phyloP scores from a whole-genome alignment of 2,888 invertebrate species.

The Temnothorax unifasciatus region DNA sequence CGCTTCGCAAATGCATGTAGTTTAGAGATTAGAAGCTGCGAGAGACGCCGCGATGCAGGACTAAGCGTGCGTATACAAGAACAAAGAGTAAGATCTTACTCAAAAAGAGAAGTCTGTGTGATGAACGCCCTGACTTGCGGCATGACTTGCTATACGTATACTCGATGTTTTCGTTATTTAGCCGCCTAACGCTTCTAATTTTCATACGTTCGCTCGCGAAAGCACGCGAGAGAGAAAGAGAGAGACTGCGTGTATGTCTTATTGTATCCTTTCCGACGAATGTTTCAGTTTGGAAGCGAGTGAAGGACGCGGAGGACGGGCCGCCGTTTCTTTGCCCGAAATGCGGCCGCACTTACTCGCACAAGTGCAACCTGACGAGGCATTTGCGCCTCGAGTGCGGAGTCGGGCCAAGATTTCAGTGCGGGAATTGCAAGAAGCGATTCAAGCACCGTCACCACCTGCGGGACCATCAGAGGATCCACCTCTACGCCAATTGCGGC shows the following conservation, averaged over 20 bases:
- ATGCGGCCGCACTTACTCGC: slow-evolving; percentile 83
- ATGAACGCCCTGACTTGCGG: slow-evolving; percentile 40
- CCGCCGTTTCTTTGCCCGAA: slow-evolving; percentile 82
- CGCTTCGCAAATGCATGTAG: slow-evolving; percentile 30
- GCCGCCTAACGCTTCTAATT: slow-evolving; percentile 59
- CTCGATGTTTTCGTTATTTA: slow-evolving; percentile 30
- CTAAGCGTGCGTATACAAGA: neutral
- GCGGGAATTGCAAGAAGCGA: slow-evolving; percentile 82
- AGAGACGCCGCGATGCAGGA: slow-evolving; percentile 4
- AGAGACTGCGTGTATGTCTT: slow-evolving; percentile 4
- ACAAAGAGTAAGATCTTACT: neutral
- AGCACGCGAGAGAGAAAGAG: neutral
- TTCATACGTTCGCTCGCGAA: slow-evolving; percentile 27
- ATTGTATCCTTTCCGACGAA: slow-evolving; percentile 53
- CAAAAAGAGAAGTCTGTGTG: neutral
- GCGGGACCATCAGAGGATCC: slow-evolving; percentile 83
- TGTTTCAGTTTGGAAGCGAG: slow-evolving; percentile 77
- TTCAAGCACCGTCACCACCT: slow-evolving; percentile 86
- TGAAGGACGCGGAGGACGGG: slow-evolving; percentile 76
- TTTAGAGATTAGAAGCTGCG: slow-evolving; percentile 18
- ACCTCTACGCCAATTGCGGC: slow-evolving; percentile 72
- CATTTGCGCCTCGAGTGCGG: slow-evolving; percentile 84
- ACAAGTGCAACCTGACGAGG: slow-evolving; percentile 83
- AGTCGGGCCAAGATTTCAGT: slow-evolving; percentile 83
- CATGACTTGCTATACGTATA: slow-evolving; percentile 60